Evolutionary conservation across 2,113 vertebrate species (phyloP), one percentile per base, ranked within the genome.

Genomic region (Anhinga rufa): DNA sequence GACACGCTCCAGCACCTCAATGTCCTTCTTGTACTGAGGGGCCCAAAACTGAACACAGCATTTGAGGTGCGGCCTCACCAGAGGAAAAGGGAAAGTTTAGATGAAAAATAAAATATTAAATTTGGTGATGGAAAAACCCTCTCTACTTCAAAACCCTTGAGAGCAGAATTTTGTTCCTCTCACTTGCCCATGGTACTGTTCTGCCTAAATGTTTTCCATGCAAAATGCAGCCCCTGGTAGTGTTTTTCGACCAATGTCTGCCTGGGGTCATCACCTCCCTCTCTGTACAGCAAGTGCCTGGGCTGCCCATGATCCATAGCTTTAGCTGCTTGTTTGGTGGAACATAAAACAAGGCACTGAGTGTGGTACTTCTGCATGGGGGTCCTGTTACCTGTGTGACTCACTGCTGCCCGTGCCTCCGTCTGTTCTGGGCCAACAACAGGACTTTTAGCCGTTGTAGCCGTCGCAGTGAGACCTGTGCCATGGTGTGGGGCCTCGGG

Each of bases 351-450:
- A 14, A 6, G 5, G 26, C 11, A n/a, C 14, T 1, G 7, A 79
- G 40, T 14, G 5, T 22, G 51, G 13, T 25, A 4, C 20, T 29
- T 49, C 19, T 76, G 24, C 25, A 6, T 2, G 6, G 16, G 3
- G 4, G 3, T 60, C 6, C 15, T 2, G 3, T 29, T 38, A n/a
- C 38, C 40, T 54, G 0, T 0, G 0, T 38, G 25, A 29, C 14
- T 92, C 57, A 7, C 52, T 76, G 26, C 40, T 88, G 38, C 38
- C 80, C 36, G 1, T 0, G 0, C 42, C 69, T 77, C 64, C 24
- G 28, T 49, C 44, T 77, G 31, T 36, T 81, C 36, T 70, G 68
- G 40, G 55, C 19, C 11, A n/a, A 29, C 49, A 21, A 46, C 2
- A 5, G 40, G 31, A 60, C 60, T 70, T 66, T 38, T 2, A 88